Percentiles rank a stretch among this genome's conserved stretches.
These are phyloP conservation scores for Baronia brevicornis DNA, from an alignment of 2,888 invertebrate species.

Conservation along the genomic window DNA sequence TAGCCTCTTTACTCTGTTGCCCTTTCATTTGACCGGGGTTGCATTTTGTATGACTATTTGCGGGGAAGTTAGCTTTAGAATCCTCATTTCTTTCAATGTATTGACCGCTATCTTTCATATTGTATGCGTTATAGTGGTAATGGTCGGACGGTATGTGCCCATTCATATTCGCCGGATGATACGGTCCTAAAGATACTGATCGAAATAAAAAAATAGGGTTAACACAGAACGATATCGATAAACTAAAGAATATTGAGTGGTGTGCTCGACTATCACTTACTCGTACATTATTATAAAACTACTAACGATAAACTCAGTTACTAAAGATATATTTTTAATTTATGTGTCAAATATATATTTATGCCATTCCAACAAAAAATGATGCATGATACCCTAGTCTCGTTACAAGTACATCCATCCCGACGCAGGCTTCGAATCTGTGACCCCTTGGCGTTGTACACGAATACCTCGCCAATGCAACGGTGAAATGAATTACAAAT, in stretches of 20 bases:
- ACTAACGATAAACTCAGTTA: too few species aligned
- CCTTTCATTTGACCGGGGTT: conserved; percentile 57
- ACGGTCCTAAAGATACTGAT: conserved; percentile 70
- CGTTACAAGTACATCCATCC: too few species aligned
- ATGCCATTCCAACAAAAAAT: too few species aligned
- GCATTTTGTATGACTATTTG: conserved; percentile 70
- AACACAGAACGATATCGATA: conserved; percentile 54
- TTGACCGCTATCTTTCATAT: conserved; percentile 69
- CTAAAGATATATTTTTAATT: too few species aligned
- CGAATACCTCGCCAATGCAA: too few species aligned
- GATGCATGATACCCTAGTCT: too few species aligned
- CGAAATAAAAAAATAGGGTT: conserved; percentile 56
- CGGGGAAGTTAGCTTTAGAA: conserved; percentile 59
- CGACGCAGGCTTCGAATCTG: too few species aligned
- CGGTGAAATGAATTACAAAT: too few species aligned
- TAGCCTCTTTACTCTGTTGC: conserved; percentile 58
- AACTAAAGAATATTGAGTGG: conserved; percentile 36
- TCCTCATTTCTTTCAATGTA: conserved; percentile 68
- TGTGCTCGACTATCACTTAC: conserved; percentile 23
- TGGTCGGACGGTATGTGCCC: conserved; percentile 64
- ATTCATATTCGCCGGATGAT: conserved; percentile 67
- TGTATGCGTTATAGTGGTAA: conserved; percentile 65
- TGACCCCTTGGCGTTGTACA: too few species aligned
- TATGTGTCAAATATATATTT: too few species aligned
- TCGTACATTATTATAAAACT: too few species aligned